These are phyloP conservation scores for Crotalus helleri DNA, from an alignment of 2,113 vertebrate species.

Conservation along the genomic window DNA sequence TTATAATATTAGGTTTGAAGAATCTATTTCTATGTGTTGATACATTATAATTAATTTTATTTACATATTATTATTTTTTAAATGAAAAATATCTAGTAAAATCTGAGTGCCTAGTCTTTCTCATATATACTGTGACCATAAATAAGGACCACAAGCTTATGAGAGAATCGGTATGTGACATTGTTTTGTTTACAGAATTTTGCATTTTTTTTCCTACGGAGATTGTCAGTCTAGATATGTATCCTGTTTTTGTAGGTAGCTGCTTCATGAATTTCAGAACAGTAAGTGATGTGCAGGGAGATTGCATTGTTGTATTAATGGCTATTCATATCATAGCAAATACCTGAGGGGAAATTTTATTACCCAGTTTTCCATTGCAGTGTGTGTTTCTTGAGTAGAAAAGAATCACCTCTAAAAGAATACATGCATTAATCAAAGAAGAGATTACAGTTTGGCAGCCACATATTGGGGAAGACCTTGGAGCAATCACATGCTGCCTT, in stretches of 20 bases:
- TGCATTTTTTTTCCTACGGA: not conserved
- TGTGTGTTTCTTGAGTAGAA: not conserved
- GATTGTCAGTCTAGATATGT: not conserved
- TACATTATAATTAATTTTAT: not conserved
- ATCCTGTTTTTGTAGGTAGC: not conserved
- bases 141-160: not conserved
- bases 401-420: not conserved
- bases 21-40: not conserved
- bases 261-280: constrained; percentile 19
- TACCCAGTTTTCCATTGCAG: not conserved
- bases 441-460: not conserved
- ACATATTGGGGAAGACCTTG: not conserved
- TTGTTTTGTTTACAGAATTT: not conserved
- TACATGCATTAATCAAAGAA: not conserved
- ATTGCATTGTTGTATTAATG: not conserved
- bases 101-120: not conserved
- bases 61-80: not conserved
- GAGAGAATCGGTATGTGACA: not conserved
- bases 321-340: not conserved
- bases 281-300: not conserved
- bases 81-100: not conserved
- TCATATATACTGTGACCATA: not conserved
- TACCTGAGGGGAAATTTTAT: not conserved
- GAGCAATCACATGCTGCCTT: not conserved
- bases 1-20: not conserved